Conservation (phyloP, 2,888 invertebrate genomes). For the Syritta pipiens region DNA sequence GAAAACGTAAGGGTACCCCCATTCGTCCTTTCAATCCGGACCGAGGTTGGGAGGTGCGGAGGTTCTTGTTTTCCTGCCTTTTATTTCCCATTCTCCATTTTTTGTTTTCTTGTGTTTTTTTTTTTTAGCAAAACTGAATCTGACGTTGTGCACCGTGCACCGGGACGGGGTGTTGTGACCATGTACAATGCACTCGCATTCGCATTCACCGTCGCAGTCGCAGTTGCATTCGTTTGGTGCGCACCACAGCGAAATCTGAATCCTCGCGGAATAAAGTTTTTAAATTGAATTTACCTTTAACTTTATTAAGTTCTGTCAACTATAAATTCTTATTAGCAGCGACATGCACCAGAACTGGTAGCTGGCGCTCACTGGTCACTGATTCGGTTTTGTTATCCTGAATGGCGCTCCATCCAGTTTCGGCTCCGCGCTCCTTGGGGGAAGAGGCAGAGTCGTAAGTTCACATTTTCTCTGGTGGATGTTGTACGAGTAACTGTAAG, state of each 20-base stretch:
- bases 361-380: conserved; percentile 30
- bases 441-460: conserved; percentile 31
- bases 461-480: conserved; percentile 11
- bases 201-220: neutral
- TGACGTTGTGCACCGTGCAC: no score
- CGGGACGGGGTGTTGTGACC: neutral
- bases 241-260: conserved; percentile 61
- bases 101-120: neutral
- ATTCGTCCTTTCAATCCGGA: conserved; percentile 12
- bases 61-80: neutral
- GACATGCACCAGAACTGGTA: conserved; percentile 61
- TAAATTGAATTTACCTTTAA: conserved; percentile 69
- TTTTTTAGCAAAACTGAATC: no score
- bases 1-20: conserved; percentile 11
- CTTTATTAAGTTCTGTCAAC: conserved; percentile 71
- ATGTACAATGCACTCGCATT: neutral
- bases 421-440: neutral
- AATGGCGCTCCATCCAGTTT: neutral
- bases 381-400: conserved; percentile 42
- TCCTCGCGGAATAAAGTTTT: conserved; percentile 64
- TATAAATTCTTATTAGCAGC: conserved; percentile 71
- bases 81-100: neutral
- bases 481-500: conserved; percentile 2
- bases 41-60: conserved; percentile 3
- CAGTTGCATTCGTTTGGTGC: conserved; percentile 48